Evolutionary conservation across 2,888 invertebrate species (phyloP).

Genomic region (Kuschelorhynchus macadamiae): DNA sequence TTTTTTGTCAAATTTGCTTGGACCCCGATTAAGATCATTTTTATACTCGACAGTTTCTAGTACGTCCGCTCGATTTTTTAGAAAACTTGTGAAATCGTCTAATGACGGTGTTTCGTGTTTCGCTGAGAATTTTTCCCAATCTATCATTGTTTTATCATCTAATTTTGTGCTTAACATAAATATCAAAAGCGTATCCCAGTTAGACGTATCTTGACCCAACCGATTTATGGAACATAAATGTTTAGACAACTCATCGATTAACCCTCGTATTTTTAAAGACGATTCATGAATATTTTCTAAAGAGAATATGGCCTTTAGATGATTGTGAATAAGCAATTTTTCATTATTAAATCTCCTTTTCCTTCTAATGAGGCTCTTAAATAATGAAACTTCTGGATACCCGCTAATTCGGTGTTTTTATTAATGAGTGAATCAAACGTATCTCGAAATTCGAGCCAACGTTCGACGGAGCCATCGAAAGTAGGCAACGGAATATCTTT

Average conservation of each 20-base stretch:
- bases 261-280: slow-evolving; percentile 16
- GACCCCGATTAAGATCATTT: no score
- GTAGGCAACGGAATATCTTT: slow-evolving; percentile 12
- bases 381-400: no score
- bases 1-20: no score
- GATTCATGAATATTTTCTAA: slow-evolving; percentile 43
- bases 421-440: no score
- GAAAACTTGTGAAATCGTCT: background rate
- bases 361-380: slow-evolving; percentile 8
- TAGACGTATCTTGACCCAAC: slow-evolving; percentile 12
- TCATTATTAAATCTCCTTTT: slow-evolving; percentile 39
- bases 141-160: background rate
- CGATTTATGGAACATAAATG: slow-evolving; percentile 25
- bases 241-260: slow-evolving; percentile 45
- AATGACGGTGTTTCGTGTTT: no score
- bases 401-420: no score
- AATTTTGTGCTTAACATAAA: background rate
- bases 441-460: no score
- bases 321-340: slow-evolving; percentile 38
- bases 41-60: no score
- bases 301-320: slow-evolving; percentile 44
- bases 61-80: background rate
- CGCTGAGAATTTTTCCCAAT: background rate
- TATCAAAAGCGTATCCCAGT: no score
- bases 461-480: no score